Base-by-base conservation (phyloP, 1,140 invertebrate species). In the Liolophura sinensis region DNA sequence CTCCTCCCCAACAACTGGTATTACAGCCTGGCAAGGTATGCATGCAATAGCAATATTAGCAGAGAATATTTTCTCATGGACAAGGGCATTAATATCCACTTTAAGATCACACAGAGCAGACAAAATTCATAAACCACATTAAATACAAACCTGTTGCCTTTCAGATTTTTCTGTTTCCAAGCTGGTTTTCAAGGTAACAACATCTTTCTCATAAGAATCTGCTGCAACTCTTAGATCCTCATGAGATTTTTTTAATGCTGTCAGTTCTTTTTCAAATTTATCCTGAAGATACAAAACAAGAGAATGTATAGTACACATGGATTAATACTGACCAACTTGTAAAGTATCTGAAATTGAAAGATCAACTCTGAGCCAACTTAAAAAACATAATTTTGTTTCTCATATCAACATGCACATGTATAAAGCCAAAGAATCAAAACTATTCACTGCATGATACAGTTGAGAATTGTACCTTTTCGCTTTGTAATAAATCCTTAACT, bases 201-300 rank as follows among this genome's bases (percentile, higher is more conserved):
- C 61, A 31, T 81, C 79, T 62, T 70, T 68, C 60, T 78, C 73
- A 64, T 67, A 78, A 5, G 77, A 79, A 15, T 73, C 72, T 56
- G 66, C 64, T 0, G 69, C 68, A 22, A 62, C 59, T 63, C 72
- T 72, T 14, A 68, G 65, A 52, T 77, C 71, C 27, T 57, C 60
- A 49, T 57, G 63, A n/a, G 51, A 48, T 54, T 68, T 76, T 58
- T 64, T 72, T 15, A 77, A 60, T n/a, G 60, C 65, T 1, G 50
- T 63, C n/a, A 76, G 51, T 59, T 79, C 71, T 52, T 60, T 48
- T 20, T 71, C 66, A 24, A 73, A 60, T 9, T 18, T 18, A 22
- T 61, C 63, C 73, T 77, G 56, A 25, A 65, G 22, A 55, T 46
- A 54, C 16, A 56, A 54, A 46, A 7, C 18, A 46, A 22, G 51